These are phyloP conservation scores for Sebastes aleutianus DNA, from an alignment of 2,797 vertebrate species.

Conservation along the genomic window DNA sequence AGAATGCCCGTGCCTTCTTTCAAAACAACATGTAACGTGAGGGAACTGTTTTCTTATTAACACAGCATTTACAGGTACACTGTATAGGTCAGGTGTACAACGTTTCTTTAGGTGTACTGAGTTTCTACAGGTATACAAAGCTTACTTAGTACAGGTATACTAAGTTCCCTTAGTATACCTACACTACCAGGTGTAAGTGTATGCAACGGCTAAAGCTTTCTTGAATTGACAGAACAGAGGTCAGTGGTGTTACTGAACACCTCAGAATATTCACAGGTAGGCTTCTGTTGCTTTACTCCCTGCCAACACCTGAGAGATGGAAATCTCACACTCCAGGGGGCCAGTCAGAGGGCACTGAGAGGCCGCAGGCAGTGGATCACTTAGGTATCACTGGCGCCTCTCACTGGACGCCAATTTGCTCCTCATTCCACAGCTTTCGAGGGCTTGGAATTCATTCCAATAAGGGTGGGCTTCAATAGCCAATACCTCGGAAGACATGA, in stretches of 20 bases:
- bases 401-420: conserved; percentile 74
- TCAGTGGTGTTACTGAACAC: conserved; percentile 68
- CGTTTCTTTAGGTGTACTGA: background rate
- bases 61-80: background rate
- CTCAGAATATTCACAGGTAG: conserved; percentile 74
- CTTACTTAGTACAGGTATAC: background rate
- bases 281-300: conserved; percentile 58
- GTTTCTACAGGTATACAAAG: background rate
- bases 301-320: conserved; percentile 85
- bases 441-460: conserved; percentile 70
- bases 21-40: background rate
- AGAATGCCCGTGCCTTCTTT: background rate
- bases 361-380: conserved; percentile 61
- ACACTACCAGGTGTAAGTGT: conserved; percentile 14
- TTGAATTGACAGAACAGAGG: conserved; percentile 57
- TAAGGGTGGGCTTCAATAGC: conserved; percentile 68
- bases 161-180: background rate
- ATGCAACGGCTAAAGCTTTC: conserved; percentile 31
- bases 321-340: conserved; percentile 90
- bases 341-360: conserved; percentile 63
- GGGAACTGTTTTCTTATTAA: background rate
- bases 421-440: conserved; percentile 71
- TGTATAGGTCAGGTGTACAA: background rate
- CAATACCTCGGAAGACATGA: conserved; percentile 73
- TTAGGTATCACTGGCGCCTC: conserved; percentile 68